Conservation (phyloP, 2,888 invertebrate species). For the Lithosia quadra region DNA sequence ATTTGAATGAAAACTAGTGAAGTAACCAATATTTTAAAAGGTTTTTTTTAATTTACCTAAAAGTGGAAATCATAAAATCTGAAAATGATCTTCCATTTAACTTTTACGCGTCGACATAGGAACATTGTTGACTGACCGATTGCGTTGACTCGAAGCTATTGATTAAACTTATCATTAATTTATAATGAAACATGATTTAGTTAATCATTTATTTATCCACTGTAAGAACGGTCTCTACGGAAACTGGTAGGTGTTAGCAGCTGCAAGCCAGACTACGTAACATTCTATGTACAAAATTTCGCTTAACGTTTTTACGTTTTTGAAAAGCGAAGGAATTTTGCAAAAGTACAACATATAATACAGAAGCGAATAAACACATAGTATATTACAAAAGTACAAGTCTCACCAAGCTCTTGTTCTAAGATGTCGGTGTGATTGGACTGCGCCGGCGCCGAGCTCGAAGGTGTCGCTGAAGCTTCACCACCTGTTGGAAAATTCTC, state of each 20-base stretch:
- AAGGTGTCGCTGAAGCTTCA: constrained; percentile 73
- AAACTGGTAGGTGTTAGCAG: constrained; percentile 26
- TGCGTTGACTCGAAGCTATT: no score
- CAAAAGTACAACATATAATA: constrained; percentile 21
- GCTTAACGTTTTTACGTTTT: constrained; percentile 9
- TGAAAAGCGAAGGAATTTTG: constrained; percentile 21
- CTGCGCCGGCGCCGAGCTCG: constrained; percentile 62
- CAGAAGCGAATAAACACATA: constrained; percentile 25
- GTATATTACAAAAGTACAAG: constrained; percentile 29
- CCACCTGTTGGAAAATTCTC: constrained; percentile 69
- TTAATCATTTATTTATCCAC: not conserved
- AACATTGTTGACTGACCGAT: not conserved
- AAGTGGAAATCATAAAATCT: no score
- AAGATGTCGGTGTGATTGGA: constrained; percentile 66
- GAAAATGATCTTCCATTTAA: no score
- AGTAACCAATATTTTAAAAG: no score
- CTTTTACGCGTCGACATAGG: no score
- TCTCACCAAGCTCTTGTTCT: constrained; percentile 82
- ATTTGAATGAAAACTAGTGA: no score
- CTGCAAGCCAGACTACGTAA: constrained; percentile 24
- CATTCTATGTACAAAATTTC: constrained; percentile 14
- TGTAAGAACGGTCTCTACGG: constrained; percentile 9
- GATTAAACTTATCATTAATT: not conserved
- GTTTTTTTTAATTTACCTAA: no score
- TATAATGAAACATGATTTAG: not conserved